Conservation (phyloP, 2,797 vertebrate species). For the Hipposideros larvatus region DNA sequence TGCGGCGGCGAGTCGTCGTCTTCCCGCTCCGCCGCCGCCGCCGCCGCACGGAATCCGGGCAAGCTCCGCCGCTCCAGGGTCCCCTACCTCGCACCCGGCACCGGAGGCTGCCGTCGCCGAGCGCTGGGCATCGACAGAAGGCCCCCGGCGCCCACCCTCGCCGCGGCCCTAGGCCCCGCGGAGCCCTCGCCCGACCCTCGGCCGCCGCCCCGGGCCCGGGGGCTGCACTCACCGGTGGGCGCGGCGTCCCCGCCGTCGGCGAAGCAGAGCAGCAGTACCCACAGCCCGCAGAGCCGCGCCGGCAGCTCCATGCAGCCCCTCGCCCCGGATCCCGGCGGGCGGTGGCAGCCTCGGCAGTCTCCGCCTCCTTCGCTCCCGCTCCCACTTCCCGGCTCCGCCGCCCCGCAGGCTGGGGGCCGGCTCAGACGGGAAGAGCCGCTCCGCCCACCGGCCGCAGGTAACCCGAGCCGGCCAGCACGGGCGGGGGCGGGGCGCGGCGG, state of each 20-base stretch:
- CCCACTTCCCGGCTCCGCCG: slow-evolving; percentile 77
- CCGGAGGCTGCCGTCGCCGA: neutral
- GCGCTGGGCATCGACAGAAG: rapidly evolving
- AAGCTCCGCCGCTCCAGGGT: neutral
- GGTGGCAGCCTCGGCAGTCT: slow-evolving; percentile 61
- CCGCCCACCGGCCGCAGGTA: slow-evolving; percentile 84
- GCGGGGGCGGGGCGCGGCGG: neutral
- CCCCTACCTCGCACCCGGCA: neutral
- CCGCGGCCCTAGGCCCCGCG: neutral
- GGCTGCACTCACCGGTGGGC: slow-evolving; percentile 70
- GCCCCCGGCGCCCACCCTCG: neutral
- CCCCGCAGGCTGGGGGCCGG: slow-evolving; percentile 74
- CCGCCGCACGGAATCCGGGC: neutral
- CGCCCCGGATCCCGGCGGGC: slow-evolving; percentile 33
- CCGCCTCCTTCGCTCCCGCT: neutral
- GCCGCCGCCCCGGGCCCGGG: neutral
- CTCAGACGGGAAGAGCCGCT: slow-evolving; percentile 81
- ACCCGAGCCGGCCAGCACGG: neutral
- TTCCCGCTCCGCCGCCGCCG: neutral
- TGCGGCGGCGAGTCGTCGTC: neutral
- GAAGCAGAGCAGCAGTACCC: slow-evolving; percentile 58
- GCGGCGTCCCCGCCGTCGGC: neutral
- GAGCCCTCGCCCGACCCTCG: neutral
- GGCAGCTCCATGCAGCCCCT: slow-evolving; percentile 78
- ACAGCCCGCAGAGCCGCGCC: slow-evolving; percentile 66